These are phyloP conservation scores for Lithobates pipiens DNA, from an alignment of 2,797 vertebrate species.

Conservation along the genomic window DNA sequence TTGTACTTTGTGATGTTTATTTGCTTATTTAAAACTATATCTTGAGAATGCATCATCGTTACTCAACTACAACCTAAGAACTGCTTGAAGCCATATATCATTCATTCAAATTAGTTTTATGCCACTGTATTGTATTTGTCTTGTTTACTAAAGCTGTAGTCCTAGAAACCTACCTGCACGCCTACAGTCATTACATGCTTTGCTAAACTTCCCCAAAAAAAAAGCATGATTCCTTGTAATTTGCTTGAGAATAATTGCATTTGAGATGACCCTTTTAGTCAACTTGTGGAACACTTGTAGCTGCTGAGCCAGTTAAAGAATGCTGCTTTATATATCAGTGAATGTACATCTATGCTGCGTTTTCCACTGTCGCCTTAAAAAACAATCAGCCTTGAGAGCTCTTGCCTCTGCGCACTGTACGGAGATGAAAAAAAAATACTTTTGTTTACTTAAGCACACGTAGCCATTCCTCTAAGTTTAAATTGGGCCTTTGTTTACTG, in stretches of 20 bases:
- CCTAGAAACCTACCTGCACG: conserved; percentile 14
- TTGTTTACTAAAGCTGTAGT: conserved; percentile 10
- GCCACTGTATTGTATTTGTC: background rate
- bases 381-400: conserved; percentile 36
- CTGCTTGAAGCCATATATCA: background rate
- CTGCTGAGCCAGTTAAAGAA: conserved; percentile 37
- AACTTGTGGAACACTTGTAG: conserved; percentile 45
- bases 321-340: conserved; percentile 26
- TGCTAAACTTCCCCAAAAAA: conserved; percentile 18
- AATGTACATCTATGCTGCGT: conserved; percentile 47
- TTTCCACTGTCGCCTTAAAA: conserved; percentile 32
- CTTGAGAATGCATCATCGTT: background rate
- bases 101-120: background rate
- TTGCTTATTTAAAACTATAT: conserved; percentile 1
- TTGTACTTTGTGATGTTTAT: background rate
- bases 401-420: conserved; percentile 5
- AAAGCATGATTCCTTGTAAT: conserved; percentile 22
- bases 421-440: conserved; percentile 1
- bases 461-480: conserved; percentile 18
- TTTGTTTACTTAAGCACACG: conserved; percentile 42
- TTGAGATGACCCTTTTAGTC: conserved; percentile 17
- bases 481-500: conserved; percentile 42
- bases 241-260: conserved; percentile 17
- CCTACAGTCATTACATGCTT: conserved; percentile 18
- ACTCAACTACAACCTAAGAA: background rate